A percentile compares a stretch with the other conserved stretches of the same genome.
These are phyloP conservation scores for Thunnus maccoyii DNA, from an alignment of 2,113 vertebrate genomes.

Conservation along the genomic window DNA sequence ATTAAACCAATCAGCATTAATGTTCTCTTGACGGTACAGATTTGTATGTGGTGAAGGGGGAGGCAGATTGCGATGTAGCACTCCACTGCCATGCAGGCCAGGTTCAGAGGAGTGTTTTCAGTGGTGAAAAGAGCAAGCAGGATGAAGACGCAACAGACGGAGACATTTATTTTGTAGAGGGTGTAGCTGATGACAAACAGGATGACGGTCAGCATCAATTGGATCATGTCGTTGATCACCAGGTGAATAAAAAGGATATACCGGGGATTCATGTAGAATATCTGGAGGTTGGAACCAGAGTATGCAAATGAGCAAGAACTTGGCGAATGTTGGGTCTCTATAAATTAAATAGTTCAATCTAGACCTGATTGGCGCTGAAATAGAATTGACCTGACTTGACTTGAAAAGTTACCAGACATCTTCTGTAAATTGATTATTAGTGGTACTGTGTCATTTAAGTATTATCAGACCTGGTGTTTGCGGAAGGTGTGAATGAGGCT, in stretches of 20 bases:
- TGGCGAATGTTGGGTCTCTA: no score
- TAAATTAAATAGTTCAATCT: no score
- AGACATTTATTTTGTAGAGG: constrained; percentile 51
- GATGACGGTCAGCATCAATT: constrained; percentile 59
- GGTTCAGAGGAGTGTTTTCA: constrained; percentile 79
- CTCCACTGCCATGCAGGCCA: constrained; percentile 83
- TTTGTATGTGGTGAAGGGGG: constrained; percentile 74
- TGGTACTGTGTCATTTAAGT: no score
- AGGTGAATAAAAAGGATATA: constrained; percentile 79
- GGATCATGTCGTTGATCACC: constrained; percentile 80
- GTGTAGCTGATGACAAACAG: constrained; percentile 74
- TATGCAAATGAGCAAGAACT: no score
- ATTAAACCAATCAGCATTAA: constrained; percentile 68
- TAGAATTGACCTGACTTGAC: no score
- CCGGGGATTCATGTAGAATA: constrained; percentile 73
- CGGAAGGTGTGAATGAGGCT: constrained; percentile 77
- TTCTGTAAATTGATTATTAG: no score
- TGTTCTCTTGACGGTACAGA: constrained; percentile 76
- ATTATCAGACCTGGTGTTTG: constrained; percentile 66
- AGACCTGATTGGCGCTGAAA: no score
- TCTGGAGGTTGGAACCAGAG: constrained; percentile 27
- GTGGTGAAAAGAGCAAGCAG: constrained; percentile 58
- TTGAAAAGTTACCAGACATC: no score
- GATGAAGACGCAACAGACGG: constrained; percentile 38
- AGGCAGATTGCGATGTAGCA: constrained; percentile 82